Evolutionary conservation across 2,888 invertebrate species (phyloP).

Genomic region (Oithona nana): DNA sequence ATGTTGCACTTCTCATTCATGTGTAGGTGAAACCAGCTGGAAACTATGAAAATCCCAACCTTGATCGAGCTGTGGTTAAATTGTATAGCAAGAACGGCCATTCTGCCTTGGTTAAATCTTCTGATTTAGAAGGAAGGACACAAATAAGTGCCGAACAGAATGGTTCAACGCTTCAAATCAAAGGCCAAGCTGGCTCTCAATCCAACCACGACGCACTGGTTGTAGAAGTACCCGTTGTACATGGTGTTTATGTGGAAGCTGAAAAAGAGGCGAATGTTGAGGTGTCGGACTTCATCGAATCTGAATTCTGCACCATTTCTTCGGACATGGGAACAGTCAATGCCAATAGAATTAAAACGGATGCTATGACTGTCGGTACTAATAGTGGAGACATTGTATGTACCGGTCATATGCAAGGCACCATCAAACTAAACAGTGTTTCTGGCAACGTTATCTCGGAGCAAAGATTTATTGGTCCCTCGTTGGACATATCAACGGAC

Average conservation of each 20-base stretch:
- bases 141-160: neutral
- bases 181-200: neutral
- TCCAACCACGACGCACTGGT: neutral
- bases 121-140: neutral
- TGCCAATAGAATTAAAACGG: conserved; percentile 5
- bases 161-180: neutral
- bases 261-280: neutral
- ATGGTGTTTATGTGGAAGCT: neutral
- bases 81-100: neutral
- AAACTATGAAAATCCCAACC: neutral
- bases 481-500: conserved; percentile 13
- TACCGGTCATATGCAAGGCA: conserved; percentile 8
- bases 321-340: neutral
- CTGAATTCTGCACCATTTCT: neutral
- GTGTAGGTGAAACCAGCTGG: neutral
- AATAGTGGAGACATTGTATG: neutral
- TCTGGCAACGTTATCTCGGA: conserved; percentile 10
- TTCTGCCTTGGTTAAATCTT: neutral
- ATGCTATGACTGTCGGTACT: neutral
- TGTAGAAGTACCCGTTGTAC: conserved; percentile 9
- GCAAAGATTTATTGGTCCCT: conserved; percentile 10
- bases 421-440: neutral
- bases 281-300: conserved; percentile 9
- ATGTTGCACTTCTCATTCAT: neutral
- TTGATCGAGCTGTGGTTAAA: conserved; percentile 6